Percentiles rank a stretch among this genome's conserved stretches.
phyloP scores from a whole-genome alignment of 2,888 invertebrate species.

The Stenodera caucasica region DNA sequence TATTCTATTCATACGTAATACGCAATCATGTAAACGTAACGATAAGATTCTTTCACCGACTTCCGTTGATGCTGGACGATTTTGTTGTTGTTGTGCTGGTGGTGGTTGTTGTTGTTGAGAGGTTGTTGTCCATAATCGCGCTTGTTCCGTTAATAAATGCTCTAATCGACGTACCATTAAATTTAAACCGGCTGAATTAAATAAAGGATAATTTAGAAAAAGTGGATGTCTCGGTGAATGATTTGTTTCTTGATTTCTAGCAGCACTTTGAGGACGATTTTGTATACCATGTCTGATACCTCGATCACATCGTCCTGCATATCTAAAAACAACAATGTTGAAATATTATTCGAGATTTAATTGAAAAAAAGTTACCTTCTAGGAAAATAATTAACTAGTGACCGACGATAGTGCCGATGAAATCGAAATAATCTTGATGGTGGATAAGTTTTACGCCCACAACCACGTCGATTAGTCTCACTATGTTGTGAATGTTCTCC shows the following conservation, averaged over 20 bases:
- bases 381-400: slow-evolving; percentile 43
- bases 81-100: slow-evolving; percentile 9
- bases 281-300: slow-evolving; percentile 18
- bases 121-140: slow-evolving; percentile 35
- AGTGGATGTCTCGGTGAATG: slow-evolving; percentile 12
- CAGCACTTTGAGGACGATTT: slow-evolving; percentile 14
- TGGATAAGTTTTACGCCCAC: slow-evolving; percentile 49
- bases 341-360: no score
- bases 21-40: slow-evolving; percentile 46
- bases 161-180: slow-evolving; percentile 42
- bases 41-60: slow-evolving; percentile 48
- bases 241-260: slow-evolving; percentile 11
- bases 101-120: slow-evolving; percentile 21
- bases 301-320: slow-evolving; percentile 35
- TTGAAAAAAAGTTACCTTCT: slow-evolving; percentile 38
- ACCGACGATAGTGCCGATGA: slow-evolving; percentile 44
- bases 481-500: no score
- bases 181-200: slow-evolving; percentile 36
- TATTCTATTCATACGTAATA: slow-evolving; percentile 46
- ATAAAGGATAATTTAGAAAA: slow-evolving; percentile 33
- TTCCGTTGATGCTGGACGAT: slow-evolving; percentile 35
- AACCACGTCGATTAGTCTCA: slow-evolving; percentile 32
- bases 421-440: slow-evolving; percentile 45
- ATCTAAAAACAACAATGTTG: no score
- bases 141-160: slow-evolving; percentile 39